These are phyloP conservation scores for Balaeniceps rex DNA, from an alignment of 2,113 vertebrate species.

Conservation along the genomic window DNA sequence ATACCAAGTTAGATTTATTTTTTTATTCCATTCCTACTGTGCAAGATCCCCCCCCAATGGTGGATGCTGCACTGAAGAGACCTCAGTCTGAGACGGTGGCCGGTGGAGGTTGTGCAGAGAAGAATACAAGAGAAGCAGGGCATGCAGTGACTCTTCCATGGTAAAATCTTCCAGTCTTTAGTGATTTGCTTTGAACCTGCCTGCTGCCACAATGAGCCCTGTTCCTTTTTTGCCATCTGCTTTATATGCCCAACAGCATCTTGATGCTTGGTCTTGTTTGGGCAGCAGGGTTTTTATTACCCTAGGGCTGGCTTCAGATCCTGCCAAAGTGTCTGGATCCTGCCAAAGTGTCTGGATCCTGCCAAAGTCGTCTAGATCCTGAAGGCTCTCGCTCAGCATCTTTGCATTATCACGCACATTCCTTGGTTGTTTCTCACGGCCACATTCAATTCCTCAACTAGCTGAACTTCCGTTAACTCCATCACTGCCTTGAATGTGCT, in stretches of 20 bases:
- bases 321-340: neutral
- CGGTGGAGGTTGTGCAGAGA: accelerated
- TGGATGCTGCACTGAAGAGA: neutral
- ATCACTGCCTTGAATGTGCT: neutral
- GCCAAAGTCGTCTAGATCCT: neutral
- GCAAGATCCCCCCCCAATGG: neutral
- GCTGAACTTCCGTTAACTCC: neutral
- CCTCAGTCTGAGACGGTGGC: neutral
- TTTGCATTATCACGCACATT: accelerated
- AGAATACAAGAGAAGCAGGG: neutral
- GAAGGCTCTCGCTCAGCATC: neutral
- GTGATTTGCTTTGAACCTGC: neutral
- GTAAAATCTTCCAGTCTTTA: neutral
- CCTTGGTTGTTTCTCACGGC: neutral
- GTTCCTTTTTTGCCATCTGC: neutral
- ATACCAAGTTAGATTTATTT: neutral
- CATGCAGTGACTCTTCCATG: neutral
- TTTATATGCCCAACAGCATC: neutral
- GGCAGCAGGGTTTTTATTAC: neutral
- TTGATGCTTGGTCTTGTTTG: neutral
- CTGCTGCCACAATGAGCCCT: neutral
- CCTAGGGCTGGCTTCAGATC: neutral
- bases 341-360: neutral
- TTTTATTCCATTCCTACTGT: neutral
- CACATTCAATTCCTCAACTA: accelerated